phyloP scores from a whole-genome alignment of 2,888 invertebrate genomes.

The Drosophila vallismaia region DNA sequence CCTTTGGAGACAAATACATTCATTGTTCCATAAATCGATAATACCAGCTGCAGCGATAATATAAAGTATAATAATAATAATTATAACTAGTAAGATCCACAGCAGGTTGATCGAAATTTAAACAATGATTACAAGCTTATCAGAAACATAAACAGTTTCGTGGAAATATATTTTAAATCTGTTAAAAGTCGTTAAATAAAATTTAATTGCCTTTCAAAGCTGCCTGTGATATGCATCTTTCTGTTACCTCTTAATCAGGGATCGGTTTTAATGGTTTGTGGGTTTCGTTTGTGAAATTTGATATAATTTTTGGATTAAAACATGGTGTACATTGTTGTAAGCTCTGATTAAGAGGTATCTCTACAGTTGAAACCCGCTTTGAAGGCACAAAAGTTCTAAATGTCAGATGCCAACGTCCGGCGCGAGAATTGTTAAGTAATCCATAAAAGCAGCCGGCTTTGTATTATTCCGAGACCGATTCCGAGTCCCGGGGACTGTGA shows the following conservation, averaged over 20 bases:
- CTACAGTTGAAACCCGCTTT: not conserved
- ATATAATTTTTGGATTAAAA: too few relatives aligned
- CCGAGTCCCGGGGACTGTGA: not conserved
- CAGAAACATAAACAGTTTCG: not conserved
- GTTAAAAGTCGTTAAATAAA: conserved; percentile 31
- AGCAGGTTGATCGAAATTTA: conserved; percentile 11
- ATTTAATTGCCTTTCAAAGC: conserved; percentile 36
- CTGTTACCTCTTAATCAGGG: conserved; percentile 9
- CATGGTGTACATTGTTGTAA: too few relatives aligned
- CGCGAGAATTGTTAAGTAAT: conserved; percentile 29
- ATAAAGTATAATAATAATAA: too few relatives aligned
- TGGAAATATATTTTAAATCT: conserved; percentile 24
- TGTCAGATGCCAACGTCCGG: conserved; percentile 36
- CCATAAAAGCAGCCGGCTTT: conserved; percentile 13
- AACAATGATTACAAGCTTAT: not conserved
- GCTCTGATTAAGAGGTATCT: conserved; percentile 5
- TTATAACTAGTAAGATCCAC: not conserved
- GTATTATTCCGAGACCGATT: conserved; percentile 5
- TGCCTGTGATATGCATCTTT: conserved; percentile 19
- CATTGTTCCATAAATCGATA: not conserved
- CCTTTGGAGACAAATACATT: conserved; percentile 1
- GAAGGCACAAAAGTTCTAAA: not conserved
- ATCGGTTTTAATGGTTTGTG: not conserved
- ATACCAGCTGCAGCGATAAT: not conserved
- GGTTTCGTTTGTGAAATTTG: not conserved